Evolutionary conservation across 2,113 vertebrate species (phyloP).

Genomic region (Lophius piscatorius): DNA sequence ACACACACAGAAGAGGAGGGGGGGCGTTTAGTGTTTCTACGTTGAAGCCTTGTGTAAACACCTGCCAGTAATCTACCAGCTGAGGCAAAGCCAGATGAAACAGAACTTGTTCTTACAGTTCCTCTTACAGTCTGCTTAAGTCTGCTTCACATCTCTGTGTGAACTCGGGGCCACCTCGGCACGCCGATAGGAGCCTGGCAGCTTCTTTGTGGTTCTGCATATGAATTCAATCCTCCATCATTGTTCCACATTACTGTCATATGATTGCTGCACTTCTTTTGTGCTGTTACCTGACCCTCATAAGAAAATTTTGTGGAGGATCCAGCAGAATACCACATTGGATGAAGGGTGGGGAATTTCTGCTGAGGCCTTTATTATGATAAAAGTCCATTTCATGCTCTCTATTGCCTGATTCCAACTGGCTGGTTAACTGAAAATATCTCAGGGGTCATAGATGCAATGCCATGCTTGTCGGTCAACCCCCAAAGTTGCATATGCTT

Average conservation of each 20-base stretch:
- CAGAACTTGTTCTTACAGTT: conserved; percentile 54
- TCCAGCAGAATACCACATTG: conserved; percentile 38
- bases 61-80: conserved; percentile 61
- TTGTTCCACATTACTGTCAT: conserved; percentile 31
- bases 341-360: conserved; percentile 59
- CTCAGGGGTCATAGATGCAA: conserved; percentile 27
- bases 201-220: conserved; percentile 33
- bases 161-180: conserved; percentile 30
- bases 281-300: conserved; percentile 39
- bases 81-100: conserved; percentile 70
- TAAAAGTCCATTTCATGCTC: conserved; percentile 59
- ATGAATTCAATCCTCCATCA: conserved; percentile 18
- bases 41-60: conserved; percentile 66
- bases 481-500: conserved; percentile 16
- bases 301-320: conserved; percentile 35
- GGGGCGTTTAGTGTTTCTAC: conserved; percentile 35
- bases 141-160: conserved; percentile 40
- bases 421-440: conserved; percentile 40
- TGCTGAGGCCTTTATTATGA: conserved; percentile 48
- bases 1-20: not conserved
- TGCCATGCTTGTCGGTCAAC: conserved; percentile 22
- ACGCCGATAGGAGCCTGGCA: conserved; percentile 30
- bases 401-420: conserved; percentile 35
- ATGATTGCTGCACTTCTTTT: conserved; percentile 40
- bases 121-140: conserved; percentile 33